phyloP scores from a whole-genome alignment of 2,888 invertebrate species.

The Panorpa germanica region DNA sequence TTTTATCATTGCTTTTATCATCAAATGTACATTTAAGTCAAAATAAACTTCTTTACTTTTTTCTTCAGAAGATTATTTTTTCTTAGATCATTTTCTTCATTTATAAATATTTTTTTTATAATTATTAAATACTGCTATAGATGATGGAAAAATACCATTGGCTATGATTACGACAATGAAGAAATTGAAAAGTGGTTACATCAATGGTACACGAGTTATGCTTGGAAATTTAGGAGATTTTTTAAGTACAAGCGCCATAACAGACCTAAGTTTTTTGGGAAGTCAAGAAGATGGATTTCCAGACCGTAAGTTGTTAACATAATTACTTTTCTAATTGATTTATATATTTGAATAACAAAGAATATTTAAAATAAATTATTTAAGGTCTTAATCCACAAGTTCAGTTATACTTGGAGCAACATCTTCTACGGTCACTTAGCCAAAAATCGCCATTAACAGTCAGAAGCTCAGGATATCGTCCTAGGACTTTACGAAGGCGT shows the following conservation, averaged over 20 bases:
- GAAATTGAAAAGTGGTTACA: slow-evolving; percentile 94
- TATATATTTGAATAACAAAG: not conserved
- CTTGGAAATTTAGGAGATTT: slow-evolving; percentile 91
- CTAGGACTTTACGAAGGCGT: slow-evolving; percentile 41
- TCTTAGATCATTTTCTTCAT: slow-evolving; percentile 4
- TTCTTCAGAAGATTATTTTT: slow-evolving; percentile 7
- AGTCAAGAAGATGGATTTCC: slow-evolving; percentile 86
- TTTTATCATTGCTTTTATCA: no score
- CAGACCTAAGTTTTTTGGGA: slow-evolving; percentile 87
- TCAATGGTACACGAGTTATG: slow-evolving; percentile 95
- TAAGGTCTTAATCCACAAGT: slow-evolving; percentile 62
- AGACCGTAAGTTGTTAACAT: slow-evolving; percentile 38
- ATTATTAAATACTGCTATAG: slow-evolving; percentile 32
- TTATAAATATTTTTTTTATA: slow-evolving; percentile 2
- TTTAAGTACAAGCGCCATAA: slow-evolving; percentile 91
- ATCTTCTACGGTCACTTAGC: slow-evolving; percentile 61
- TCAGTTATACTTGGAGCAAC: slow-evolving; percentile 72
- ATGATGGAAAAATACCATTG: slow-evolving; percentile 78
- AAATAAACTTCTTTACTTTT: no score
- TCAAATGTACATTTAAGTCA: no score
- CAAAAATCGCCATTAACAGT: slow-evolving; percentile 46
- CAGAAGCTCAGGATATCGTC: slow-evolving; percentile 29
- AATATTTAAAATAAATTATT: slow-evolving; percentile 14
- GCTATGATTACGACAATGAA: slow-evolving; percentile 96
- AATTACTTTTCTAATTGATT: slow-evolving; percentile 3